phyloP scores from a whole-genome alignment of 1,140 invertebrate genomes.

The Euglossa dilemma region DNA sequence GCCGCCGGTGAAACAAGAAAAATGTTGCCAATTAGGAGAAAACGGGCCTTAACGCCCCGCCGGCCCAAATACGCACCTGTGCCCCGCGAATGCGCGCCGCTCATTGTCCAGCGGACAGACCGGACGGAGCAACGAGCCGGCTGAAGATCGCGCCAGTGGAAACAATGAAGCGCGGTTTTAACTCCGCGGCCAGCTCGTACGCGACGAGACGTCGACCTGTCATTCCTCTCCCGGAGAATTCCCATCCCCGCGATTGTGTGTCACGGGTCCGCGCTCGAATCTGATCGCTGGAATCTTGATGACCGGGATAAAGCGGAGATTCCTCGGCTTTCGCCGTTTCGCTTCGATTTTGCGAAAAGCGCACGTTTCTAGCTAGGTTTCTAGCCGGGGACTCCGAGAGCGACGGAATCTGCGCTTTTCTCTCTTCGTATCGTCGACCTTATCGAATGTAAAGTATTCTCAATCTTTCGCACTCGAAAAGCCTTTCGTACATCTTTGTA shows the following conservation, averaged over 20 bases:
- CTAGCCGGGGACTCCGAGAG: no score
- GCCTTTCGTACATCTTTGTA: no score
- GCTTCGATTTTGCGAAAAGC: no score
- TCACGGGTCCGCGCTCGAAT: not conserved
- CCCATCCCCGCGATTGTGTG: not conserved
- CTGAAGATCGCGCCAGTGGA: not conserved
- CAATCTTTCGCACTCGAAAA: no score
- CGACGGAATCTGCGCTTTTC: no score
- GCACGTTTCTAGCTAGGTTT: no score
- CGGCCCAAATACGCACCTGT: constrained; percentile 51
- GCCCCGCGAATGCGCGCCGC: constrained; percentile 31
- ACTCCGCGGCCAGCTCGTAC: not conserved
- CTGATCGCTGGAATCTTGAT: not conserved
- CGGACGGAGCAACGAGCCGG: constrained; percentile 3
- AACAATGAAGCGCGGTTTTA: constrained; percentile 41
- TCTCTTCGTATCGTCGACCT: no score
- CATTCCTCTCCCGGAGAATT: not conserved
- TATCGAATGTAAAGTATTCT: no score
- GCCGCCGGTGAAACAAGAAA: constrained; percentile 30
- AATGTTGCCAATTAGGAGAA: constrained; percentile 56
- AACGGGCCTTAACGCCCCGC: constrained; percentile 48
- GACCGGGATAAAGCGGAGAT: not conserved
- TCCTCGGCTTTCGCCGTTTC: no score
- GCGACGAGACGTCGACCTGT: not conserved
- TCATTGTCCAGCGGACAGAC: constrained; percentile 42